phyloP scores from a whole-genome alignment of 2,113 vertebrate species.

The Triplophysa dalaica region DNA sequence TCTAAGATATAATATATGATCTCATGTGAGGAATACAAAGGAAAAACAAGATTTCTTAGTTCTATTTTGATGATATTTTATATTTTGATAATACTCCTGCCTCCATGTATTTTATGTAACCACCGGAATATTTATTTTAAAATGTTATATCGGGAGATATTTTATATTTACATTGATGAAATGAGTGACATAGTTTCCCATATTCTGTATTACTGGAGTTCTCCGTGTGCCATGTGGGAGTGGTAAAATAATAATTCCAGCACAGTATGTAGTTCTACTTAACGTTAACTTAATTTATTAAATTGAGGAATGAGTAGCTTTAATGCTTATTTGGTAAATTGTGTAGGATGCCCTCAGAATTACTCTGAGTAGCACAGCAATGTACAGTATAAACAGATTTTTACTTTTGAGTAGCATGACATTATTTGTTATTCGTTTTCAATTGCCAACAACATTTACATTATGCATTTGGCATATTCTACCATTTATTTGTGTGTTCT shows the following conservation, averaged over 20 bases:
- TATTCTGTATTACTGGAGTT: conserved; percentile 31
- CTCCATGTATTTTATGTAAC: too few species aligned
- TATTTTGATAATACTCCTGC: background rate
- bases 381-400: background rate
- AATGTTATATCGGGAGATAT: background rate
- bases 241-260: conserved; percentile 1
- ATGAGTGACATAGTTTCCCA: background rate
- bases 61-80: background rate
- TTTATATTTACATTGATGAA: background rate
- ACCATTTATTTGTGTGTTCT: too few species aligned
- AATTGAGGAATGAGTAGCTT: background rate
- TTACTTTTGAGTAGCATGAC: background rate
- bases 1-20: background rate
- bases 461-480: too few species aligned
- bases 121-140: too few species aligned
- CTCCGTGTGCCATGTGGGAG: conserved; percentile 2
- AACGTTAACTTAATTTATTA: conserved; percentile 20
- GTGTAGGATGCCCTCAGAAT: conserved; percentile 17
- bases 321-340: conserved; percentile 12
- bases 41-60: background rate
- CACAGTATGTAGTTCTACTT: conserved; percentile 24
- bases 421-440: too few species aligned
- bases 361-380: too few species aligned
- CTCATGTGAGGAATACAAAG: background rate
- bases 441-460: too few species aligned